Evolutionary conservation across 2,113 vertebrate genomes (phyloP).

Genomic region (Rostratula benghalensis): DNA sequence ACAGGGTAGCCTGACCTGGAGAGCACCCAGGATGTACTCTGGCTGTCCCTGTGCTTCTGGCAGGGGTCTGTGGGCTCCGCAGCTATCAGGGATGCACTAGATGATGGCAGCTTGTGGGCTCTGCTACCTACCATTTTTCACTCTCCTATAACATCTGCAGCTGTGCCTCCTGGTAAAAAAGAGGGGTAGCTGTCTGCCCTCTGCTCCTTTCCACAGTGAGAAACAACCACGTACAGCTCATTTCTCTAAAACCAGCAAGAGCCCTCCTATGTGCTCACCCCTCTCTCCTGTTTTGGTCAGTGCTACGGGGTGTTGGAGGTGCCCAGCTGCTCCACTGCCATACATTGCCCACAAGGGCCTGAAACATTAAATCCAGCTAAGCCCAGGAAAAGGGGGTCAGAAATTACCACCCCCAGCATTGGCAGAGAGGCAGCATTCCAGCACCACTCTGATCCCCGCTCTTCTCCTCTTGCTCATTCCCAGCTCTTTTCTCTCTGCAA

Average conservation of each 20-base stretch:
- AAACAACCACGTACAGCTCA: background rate
- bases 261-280: background rate
- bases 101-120: background rate
- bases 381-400: background rate
- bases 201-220: background rate
- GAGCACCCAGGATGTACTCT: rapidly evolving
- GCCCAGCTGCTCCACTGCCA: background rate
- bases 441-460: background rate
- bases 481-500: constrained; percentile 17
- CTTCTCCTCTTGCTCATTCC: constrained; percentile 37
- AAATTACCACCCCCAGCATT: background rate
- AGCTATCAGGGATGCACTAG: background rate
- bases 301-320: background rate
- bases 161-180: background rate
- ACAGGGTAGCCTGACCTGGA: background rate
- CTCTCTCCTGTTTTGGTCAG: background rate
- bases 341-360: background rate
- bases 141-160: background rate
- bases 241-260: background rate
- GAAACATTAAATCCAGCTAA: background rate
- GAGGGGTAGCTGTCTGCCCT: background rate
- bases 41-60: rapidly evolving
- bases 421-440: background rate
- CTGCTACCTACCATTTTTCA: background rate
- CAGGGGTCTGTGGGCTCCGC: background rate